Evolutionary conservation across 92 coral and sea anemone genomes (phyloP).

Genomic region (Umimayanthus kanabou): DNA sequence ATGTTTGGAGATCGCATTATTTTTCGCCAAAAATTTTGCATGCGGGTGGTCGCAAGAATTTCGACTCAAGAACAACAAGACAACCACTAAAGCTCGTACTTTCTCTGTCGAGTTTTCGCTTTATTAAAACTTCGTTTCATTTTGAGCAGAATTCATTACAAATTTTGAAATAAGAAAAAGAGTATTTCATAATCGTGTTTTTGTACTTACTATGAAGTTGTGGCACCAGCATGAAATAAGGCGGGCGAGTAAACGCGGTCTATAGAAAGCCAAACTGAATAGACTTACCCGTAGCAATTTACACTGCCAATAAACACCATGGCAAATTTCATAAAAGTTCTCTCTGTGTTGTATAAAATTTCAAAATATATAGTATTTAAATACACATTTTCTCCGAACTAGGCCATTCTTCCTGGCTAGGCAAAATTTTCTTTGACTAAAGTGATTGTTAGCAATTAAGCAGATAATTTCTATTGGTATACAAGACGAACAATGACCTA

Average conservation of each 20-base stretch:
- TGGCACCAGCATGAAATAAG: conserved; percentile 27
- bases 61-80: conserved; percentile 21
- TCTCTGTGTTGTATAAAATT: conserved; percentile 86
- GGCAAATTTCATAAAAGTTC: conserved; percentile 77
- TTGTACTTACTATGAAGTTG: conserved; percentile 5
- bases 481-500: conserved; percentile 57
- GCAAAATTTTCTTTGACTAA: conserved; percentile 59
- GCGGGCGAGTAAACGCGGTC: neutral
- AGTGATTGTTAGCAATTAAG: conserved; percentile 74
- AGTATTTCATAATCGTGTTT: conserved; percentile 24
- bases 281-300: conserved; percentile 45
- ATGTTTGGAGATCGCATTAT: conserved; percentile 37
- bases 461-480: conserved; percentile 62
- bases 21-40: conserved; percentile 44
- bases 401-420: conserved; percentile 61
- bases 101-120: conserved; percentile 54
- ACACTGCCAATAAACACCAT: conserved; percentile 69
- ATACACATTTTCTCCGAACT: conserved; percentile 62
- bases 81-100: conserved; percentile 52
- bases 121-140: conserved; percentile 88
- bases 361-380: conserved; percentile 89
- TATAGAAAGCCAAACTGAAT: conserved; percentile 30
- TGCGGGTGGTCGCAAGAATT: conserved; percentile 63
- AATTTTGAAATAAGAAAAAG: conserved; percentile 74
- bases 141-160: conserved; percentile 87